Conservation (phyloP, 2,113 vertebrate species). For the Bettongia penicillata region DNA sequence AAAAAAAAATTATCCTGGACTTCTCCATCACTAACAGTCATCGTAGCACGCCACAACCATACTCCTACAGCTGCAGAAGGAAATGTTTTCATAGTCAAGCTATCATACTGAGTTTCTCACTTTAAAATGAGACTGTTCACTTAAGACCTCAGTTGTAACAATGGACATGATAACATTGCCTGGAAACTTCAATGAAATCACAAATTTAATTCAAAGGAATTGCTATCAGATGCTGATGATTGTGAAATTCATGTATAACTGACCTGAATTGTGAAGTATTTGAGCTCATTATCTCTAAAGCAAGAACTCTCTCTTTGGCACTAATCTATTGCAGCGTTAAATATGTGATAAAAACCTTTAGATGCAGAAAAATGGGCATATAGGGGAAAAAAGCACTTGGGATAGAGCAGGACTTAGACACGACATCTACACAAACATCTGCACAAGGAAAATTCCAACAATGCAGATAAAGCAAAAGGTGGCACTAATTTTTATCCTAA, state of each 20-base stretch:
- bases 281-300: constrained; percentile 42
- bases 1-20: neutral
- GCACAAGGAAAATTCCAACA: neutral
- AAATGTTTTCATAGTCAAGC: neutral
- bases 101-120: constrained; percentile 22
- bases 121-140: neutral
- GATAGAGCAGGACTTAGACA: neutral
- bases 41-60: neutral
- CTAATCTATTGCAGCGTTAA: constrained; percentile 25
- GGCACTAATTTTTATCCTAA: neutral
- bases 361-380: neutral
- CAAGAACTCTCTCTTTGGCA: constrained; percentile 3
- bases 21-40: constrained; percentile 6
- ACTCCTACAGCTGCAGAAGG: neutral
- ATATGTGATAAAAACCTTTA: neutral
- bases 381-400: neutral
- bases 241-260: constrained; percentile 41
- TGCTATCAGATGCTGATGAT: constrained; percentile 29
- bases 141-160: neutral
- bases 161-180: neutral
- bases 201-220: constrained; percentile 7
- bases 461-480: neutral
- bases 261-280: constrained; percentile 12
- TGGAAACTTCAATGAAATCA: constrained; percentile 15
- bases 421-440: too few species aligned